These are phyloP conservation scores for Zootermopsis nevadensis DNA, from an alignment of 2,888 invertebrate genomes.

Conservation along the genomic window DNA sequence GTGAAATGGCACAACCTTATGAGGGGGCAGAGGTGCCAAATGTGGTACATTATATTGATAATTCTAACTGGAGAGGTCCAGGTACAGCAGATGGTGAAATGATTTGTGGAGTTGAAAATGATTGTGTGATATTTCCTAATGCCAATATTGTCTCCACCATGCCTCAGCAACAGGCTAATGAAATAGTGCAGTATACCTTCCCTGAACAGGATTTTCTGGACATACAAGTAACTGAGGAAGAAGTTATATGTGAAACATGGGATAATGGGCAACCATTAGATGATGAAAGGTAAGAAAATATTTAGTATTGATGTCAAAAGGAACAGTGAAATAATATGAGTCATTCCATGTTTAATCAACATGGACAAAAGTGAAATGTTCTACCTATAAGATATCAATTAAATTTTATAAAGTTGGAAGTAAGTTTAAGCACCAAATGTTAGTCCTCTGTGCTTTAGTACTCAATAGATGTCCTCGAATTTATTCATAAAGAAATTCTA, in stretches of 20 bases:
- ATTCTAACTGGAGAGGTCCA: neutral
- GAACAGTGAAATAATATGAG: too few species aligned
- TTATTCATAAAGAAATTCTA: too few species aligned
- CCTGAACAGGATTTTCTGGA: slow-evolving; percentile 64
- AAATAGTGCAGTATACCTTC: slow-evolving; percentile 58
- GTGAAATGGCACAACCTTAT: slow-evolving; percentile 32
- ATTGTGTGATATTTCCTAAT: slow-evolving; percentile 51
- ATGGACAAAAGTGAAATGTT: too few species aligned
- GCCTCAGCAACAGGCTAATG: slow-evolving; percentile 28
- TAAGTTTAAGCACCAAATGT: too few species aligned
- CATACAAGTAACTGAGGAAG: slow-evolving; percentile 76
- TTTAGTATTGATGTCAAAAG: too few species aligned
- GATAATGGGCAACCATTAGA: slow-evolving; percentile 76
- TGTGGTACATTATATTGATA: slow-evolving; percentile 1
- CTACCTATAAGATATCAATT: too few species aligned
- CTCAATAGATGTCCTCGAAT: too few species aligned
- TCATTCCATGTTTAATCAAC: too few species aligned
- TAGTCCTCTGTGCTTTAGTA: too few species aligned
- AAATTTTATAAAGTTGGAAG: too few species aligned
- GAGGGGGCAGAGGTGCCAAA: slow-evolving; percentile 14
- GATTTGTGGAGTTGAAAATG: slow-evolving; percentile 64
- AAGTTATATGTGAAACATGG: slow-evolving; percentile 87
- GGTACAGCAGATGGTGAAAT: slow-evolving; percentile 63
- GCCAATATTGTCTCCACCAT: slow-evolving; percentile 22
- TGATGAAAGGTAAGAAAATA: slow-evolving; percentile 69